phyloP scores from a whole-genome alignment of 1,140 invertebrate species.

The Calliopsis andreniformis region DNA sequence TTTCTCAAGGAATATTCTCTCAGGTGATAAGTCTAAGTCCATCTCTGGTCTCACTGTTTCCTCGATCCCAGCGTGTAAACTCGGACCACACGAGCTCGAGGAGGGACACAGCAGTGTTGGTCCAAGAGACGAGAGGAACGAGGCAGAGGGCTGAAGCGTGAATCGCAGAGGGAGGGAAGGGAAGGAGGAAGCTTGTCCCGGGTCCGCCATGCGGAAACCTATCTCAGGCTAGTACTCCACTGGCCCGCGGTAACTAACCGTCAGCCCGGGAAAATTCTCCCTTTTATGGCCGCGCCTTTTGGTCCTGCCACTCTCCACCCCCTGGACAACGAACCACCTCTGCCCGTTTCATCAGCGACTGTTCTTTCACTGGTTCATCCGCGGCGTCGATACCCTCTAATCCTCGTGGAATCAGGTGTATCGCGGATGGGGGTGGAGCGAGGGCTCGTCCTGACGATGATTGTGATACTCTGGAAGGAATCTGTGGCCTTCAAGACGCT shows the following conservation, averaged over 20 bases:
- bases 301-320: slow-evolving; percentile 23
- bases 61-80: background rate
- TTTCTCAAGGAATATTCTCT: too few relatives aligned
- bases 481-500: too few relatives aligned
- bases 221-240: slow-evolving; percentile 53
- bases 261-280: slow-evolving; percentile 55
- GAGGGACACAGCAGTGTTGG: background rate
- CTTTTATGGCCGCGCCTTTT: slow-evolving; percentile 59
- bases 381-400: slow-evolving; percentile 37
- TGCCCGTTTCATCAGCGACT: slow-evolving; percentile 30
- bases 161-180: slow-evolving; percentile 8
- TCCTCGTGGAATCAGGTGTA: background rate
- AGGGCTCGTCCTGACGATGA: background rate
- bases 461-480: too few relatives aligned
- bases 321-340: slow-evolving; percentile 18
- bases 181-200: slow-evolving; percentile 52
- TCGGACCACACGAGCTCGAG: background rate
- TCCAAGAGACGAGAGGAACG: background rate
- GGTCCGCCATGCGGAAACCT: slow-evolving; percentile 62
- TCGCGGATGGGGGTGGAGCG: too few relatives aligned
- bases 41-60: too few relatives aligned
- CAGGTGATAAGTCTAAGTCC: too few relatives aligned
- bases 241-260: slow-evolving; percentile 57
- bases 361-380: slow-evolving; percentile 26
- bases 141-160: background rate